Conservation (phyloP, 2,113 vertebrate species). For the Puntigrus tetrazona region DNA sequence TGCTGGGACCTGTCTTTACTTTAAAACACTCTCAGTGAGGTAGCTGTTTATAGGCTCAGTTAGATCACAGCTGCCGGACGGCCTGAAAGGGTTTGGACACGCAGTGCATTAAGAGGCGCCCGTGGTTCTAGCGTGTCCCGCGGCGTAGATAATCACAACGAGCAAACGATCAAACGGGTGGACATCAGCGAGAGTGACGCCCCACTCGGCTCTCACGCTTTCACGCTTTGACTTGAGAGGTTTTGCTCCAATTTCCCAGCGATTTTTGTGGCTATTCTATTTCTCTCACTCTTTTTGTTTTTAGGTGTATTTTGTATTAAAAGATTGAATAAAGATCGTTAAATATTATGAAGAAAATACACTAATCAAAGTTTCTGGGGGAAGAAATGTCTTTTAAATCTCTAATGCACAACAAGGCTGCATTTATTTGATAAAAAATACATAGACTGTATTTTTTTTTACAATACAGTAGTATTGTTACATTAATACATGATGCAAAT, state of each 20-base stretch:
- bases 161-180: conserved; percentile 14
- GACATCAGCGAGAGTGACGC: conserved; percentile 5
- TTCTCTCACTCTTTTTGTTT: neutral
- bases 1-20: conserved; percentile 36
- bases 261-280: neutral
- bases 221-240: neutral
- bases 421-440: neutral
- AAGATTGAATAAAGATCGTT: no score
- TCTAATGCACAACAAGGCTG: neutral
- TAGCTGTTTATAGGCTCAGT: conserved; percentile 40
- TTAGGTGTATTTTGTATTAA: no score
- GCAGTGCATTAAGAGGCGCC: conserved; percentile 36
- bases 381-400: neutral
- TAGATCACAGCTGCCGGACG: conserved; percentile 28
- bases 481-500: neutral
- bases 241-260: neutral
- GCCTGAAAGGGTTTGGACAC: conserved; percentile 35
- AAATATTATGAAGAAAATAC: no score
- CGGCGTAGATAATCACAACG: conserved; percentile 27
- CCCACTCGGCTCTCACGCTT: neutral
- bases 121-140: conserved; percentile 4
- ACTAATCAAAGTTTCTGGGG: no score
- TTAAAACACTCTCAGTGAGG: conserved; percentile 40
- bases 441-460: no score
- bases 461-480: no score